A percentile compares a stretch with the other conserved stretches of the same genome.
Conservation (phyloP, 2,888 invertebrate genomes). For the Trachelus stipa region DNA sequence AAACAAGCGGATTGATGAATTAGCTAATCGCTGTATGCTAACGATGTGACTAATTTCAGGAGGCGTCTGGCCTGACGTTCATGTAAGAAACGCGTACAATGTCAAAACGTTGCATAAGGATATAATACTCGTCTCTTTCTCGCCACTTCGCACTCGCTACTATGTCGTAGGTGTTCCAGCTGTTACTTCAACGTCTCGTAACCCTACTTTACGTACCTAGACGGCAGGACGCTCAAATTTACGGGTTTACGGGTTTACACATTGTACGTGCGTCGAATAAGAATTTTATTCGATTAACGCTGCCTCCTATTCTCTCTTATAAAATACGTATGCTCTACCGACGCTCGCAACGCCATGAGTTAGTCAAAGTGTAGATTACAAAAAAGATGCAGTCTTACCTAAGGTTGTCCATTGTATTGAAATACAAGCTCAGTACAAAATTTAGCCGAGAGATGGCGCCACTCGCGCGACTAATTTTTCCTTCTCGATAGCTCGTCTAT, state of each 20-base stretch:
- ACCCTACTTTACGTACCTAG: not conserved
- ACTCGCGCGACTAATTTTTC: not conserved
- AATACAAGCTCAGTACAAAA: not conserved
- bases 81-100: conserved; percentile 26
- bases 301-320: conserved; percentile 13
- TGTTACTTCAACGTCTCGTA: not conserved
- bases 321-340: not conserved
- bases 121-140: not conserved
- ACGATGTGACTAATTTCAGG: conserved; percentile 25
- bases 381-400: not conserved
- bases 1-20: conserved; percentile 40
- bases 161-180: not conserved
- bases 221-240: conserved; percentile 6
- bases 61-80: not conserved
- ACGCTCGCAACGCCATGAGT: not conserved
- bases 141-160: not conserved
- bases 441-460: not conserved
- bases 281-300: conserved; percentile 42
- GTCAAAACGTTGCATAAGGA: conserved; percentile 7
- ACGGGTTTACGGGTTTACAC: conserved; percentile 29
- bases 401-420: not conserved
- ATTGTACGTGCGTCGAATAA: conserved; percentile 38
- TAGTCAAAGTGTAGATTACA: not conserved
- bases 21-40: conserved; percentile 29
- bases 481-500: not conserved